A percentile compares a stretch with the other conserved stretches of the same genome.
Conservation (phyloP, 92 coral and sea anemone genomes). For the Porites divaricata region DNA sequence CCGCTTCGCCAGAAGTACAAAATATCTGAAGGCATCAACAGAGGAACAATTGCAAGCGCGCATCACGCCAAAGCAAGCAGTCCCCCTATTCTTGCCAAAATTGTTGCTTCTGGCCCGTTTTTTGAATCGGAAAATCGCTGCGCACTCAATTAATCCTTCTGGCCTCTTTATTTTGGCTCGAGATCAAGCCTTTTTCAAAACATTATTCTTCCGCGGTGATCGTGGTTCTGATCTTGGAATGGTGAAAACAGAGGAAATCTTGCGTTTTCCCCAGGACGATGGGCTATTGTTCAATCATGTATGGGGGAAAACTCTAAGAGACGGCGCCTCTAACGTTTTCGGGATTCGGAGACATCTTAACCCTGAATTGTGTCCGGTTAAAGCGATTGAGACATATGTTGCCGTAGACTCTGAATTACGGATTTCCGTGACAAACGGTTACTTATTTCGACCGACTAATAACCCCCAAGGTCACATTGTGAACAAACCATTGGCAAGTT, state of each 20-base stretch:
- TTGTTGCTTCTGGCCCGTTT: background rate
- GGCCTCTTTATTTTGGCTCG: background rate
- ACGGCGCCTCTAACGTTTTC: constrained; percentile 39
- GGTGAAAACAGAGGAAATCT: too few species aligned
- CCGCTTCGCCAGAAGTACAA: constrained; percentile 50
- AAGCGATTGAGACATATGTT: constrained; percentile 37
- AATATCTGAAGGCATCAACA: constrained; percentile 30
- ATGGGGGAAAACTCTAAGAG: constrained; percentile 53
- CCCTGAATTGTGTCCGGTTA: constrained; percentile 41
- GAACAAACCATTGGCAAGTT: constrained; percentile 14
- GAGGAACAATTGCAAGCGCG: constrained; percentile 26
- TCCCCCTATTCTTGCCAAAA: too few species aligned
- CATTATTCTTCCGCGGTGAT: too few species aligned
- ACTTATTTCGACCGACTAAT: constrained; percentile 48
- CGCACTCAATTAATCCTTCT: background rate
- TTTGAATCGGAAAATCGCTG: background rate
- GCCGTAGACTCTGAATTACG: constrained; percentile 16
- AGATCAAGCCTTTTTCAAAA: too few species aligned
- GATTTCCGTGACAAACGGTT: constrained; percentile 10
- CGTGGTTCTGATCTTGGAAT: too few species aligned
- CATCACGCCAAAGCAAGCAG: too few species aligned
- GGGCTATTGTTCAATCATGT: too few species aligned
- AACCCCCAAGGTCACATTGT: constrained; percentile 34
- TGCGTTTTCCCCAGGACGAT: too few species aligned
- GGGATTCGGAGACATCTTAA: constrained; percentile 53